phyloP scores from a whole-genome alignment of 2,888 invertebrate species.

The Mongoloraphidia duomilia region DNA sequence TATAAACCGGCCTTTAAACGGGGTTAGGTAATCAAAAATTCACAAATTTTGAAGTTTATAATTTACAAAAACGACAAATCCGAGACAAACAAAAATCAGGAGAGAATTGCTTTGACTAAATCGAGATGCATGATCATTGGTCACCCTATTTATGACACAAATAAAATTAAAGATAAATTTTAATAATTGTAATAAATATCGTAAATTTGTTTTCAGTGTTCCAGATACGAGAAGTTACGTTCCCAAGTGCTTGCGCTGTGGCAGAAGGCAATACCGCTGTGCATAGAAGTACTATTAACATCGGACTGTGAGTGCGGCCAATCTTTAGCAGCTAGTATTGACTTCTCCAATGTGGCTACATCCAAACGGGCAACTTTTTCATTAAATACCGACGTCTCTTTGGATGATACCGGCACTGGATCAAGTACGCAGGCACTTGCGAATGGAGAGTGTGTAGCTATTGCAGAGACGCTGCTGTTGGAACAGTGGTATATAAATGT shows the following conservation, averaged over 20 bases:
- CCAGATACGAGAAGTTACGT: slow-evolving; percentile 35
- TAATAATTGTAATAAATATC: background rate
- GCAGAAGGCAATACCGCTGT: slow-evolving; percentile 57
- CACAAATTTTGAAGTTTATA: too few relatives aligned
- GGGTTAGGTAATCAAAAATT: too few relatives aligned
- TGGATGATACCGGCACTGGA: background rate
- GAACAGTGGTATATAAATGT: slow-evolving; percentile 73
- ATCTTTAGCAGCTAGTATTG: slow-evolving; percentile 23
- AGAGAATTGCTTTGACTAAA: too few relatives aligned
- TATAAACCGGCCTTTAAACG: too few relatives aligned
- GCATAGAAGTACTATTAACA: slow-evolving; percentile 66
- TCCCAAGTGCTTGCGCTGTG: slow-evolving; percentile 47
- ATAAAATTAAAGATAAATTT: slow-evolving; percentile 7
- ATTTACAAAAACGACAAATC: too few relatives aligned
- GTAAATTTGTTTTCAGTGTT: slow-evolving; percentile 32
- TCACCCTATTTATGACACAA: background rate
- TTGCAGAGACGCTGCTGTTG: slow-evolving; percentile 46
- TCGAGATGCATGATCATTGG: too few relatives aligned
- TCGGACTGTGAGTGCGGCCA: slow-evolving; percentile 47
- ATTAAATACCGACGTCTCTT: background rate
- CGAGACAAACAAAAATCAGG: too few relatives aligned
- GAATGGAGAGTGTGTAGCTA: slow-evolving; percentile 20
- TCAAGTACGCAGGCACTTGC: slow-evolving; percentile 16
- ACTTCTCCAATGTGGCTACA: background rate
- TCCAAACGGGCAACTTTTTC: background rate